Evolutionary conservation across 1,140 invertebrate species (phyloP).

Genomic region (Heliconius himera): DNA sequence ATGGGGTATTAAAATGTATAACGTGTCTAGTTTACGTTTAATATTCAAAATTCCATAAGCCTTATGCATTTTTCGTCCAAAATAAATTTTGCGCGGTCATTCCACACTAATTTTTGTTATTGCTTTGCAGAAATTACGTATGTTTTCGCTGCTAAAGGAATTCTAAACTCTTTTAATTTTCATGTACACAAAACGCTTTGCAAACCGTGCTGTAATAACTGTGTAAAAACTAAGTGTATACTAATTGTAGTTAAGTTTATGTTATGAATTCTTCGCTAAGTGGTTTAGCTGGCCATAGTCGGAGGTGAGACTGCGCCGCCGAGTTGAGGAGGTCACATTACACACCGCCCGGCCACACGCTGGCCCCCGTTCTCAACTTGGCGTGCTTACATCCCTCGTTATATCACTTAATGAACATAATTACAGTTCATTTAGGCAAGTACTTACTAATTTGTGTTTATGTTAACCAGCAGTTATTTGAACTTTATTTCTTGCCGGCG

Average conservation of each 20-base stretch:
- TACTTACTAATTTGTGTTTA: constrained; percentile 42
- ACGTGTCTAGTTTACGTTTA: neutral
- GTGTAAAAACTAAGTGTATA: constrained; percentile 47
- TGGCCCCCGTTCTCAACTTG: constrained; percentile 40
- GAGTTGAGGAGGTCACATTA: constrained; percentile 41
- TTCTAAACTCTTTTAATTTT: constrained; percentile 39
- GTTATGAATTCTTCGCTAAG: constrained; percentile 54
- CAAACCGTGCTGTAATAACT: constrained; percentile 31
- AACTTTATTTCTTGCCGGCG: neutral
- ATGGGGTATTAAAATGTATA: neutral
- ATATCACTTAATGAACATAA: constrained; percentile 55
- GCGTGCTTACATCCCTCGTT: constrained; percentile 45
- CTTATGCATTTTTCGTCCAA: constrained; percentile 1
- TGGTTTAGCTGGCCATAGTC: constrained; percentile 54
- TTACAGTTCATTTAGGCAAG: constrained; percentile 47
- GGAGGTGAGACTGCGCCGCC: constrained; percentile 38
- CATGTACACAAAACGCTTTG: constrained; percentile 30
- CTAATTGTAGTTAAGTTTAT: constrained; percentile 48
- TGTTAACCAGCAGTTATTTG: constrained; percentile 22
- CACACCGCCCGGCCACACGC: constrained; percentile 17
- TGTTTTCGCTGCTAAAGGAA: constrained; percentile 22
- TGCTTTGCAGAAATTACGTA: constrained; percentile 27
- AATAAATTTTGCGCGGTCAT: constrained; percentile 18
- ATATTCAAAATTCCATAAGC: neutral
- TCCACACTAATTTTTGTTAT: constrained; percentile 24